phyloP scores from a whole-genome alignment of 2,888 invertebrate genomes.

The Lagria hirta region DNA sequence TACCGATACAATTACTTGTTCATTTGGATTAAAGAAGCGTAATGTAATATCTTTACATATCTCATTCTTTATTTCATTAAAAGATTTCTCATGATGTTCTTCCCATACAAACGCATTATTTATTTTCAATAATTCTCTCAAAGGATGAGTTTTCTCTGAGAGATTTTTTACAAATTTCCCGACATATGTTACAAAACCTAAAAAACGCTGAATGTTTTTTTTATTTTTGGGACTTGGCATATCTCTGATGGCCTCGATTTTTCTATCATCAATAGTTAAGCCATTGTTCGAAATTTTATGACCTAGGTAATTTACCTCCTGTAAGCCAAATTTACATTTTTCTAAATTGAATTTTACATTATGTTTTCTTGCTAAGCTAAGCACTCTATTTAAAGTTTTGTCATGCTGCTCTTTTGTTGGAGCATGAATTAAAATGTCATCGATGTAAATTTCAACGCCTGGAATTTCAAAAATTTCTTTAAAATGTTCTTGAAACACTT shows the following conservation, averaged over 20 bases:
- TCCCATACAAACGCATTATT: conserved; percentile 27
- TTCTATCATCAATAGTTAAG: conserved; percentile 28
- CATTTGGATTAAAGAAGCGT: conserved; percentile 18
- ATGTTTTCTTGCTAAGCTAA: conserved; percentile 24
- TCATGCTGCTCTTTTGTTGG: conserved; percentile 23
- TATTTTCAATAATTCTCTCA: conserved; percentile 27
- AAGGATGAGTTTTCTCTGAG: conserved; percentile 21
- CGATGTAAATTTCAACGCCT: too few relatives aligned
- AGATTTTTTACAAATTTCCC: conserved; percentile 28
- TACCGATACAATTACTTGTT: conserved; percentile 25
- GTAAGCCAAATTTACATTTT: conserved; percentile 31
- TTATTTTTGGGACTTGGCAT: conserved; percentile 33
- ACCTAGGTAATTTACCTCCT: conserved; percentile 32
- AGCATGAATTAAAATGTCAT: conserved; percentile 27
- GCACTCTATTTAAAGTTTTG: conserved; percentile 26
- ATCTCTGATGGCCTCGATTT: conserved; percentile 31
- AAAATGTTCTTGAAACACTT: conserved; percentile 21
- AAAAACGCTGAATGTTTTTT: conserved; percentile 35
- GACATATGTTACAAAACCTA: conserved; percentile 40
- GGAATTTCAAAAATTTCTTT: conserved; percentile 9
- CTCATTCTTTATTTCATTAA: conserved; percentile 21
- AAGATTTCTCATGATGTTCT: conserved; percentile 20
- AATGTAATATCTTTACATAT: conserved; percentile 20
- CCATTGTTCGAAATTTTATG: conserved; percentile 30
- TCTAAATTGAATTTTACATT: conserved; percentile 32